Percentiles rank a stretch among this genome's conserved stretches.
phyloP scores from a whole-genome alignment of 2,888 invertebrate genomes.

The Stratiomys singularior region DNA sequence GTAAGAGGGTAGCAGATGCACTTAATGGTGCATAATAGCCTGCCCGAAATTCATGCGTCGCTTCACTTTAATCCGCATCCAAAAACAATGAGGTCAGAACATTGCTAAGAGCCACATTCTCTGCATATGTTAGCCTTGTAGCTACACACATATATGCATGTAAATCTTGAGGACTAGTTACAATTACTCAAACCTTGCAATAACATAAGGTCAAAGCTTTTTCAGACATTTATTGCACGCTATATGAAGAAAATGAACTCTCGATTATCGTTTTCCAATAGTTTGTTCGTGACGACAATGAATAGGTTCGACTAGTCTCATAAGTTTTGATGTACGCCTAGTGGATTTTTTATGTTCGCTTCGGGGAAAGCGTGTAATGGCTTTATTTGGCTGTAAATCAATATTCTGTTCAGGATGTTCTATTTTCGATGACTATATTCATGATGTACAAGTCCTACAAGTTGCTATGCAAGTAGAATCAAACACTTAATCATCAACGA shows the following conservation, averaged over 20 bases:
- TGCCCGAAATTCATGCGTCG: neutral
- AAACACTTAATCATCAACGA: too few relatives aligned
- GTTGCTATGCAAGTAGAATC: too few relatives aligned
- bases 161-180: neutral
- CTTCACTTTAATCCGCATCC: neutral
- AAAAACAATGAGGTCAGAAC: constrained; percentile 12
- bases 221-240: neutral
- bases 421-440: too few relatives aligned
- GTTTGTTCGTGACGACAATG: constrained; percentile 2
- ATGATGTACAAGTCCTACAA: too few relatives aligned
- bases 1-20: neutral
- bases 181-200: neutral
- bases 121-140: too few relatives aligned
- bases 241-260: neutral
- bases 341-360: neutral
- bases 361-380: neutral
- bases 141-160: too few relatives aligned
- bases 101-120: neutral
- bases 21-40: constrained; percentile 1
- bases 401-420: neutral
- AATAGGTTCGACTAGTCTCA: neutral
- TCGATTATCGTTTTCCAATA: constrained; percentile 23
- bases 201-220: constrained; percentile 7
- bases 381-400: neutral
- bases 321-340: neutral